Evolutionary conservation across 2,113 vertebrate species (phyloP), one percentile per base, ranked within the genome.

Genomic region (Haemorhous mexicanus): DNA sequence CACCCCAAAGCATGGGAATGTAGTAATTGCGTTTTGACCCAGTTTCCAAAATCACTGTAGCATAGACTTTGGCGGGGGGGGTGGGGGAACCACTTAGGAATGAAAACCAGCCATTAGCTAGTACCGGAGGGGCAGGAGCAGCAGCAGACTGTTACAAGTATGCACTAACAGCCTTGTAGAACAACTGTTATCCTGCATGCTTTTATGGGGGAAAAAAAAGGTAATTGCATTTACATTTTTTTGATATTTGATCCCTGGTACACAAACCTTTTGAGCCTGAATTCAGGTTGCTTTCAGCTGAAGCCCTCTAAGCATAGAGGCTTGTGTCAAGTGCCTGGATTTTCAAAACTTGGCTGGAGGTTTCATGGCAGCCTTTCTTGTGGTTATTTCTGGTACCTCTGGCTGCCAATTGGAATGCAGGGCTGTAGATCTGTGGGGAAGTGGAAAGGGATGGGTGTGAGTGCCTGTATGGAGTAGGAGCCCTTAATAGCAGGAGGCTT

Each of bases 351-450:
- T 96, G 96, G 93, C 95, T 49, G 80, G 83, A 46, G 86, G 28
- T 61, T 86, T 46, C 16, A 3, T 92, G 88, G 86, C 92, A 95
- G 88, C 49, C 86, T 96, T 96, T 96, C 94, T 96, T 92, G 96
- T 87, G 93, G 85, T 96, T 96, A 94, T 96, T 97, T 92, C 86
- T 95, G 90, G 92, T 87, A 93, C 68, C 76, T 55, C 72, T 59
- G 80, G 76, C 90, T 92, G 92, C 94, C 93, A 94, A 18, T 64
- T 96, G 92, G 93, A 96, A 94, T 14, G 1, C 7, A 7, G 83
- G 68, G 83, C 77, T 56, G 7, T 6, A 72, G 93, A 68, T 89
- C 68, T 3, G 52, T 75, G 83, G 89, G 92, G 92, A 96, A 96
- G 79, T 79, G 90, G 92, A 78, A 90, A 64, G 92, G 69, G 53